Evolutionary conservation across 2,888 invertebrate genomes (phyloP), one percentile per base, ranked within the genome.

Genomic region (Drosophila affinis): DNA sequence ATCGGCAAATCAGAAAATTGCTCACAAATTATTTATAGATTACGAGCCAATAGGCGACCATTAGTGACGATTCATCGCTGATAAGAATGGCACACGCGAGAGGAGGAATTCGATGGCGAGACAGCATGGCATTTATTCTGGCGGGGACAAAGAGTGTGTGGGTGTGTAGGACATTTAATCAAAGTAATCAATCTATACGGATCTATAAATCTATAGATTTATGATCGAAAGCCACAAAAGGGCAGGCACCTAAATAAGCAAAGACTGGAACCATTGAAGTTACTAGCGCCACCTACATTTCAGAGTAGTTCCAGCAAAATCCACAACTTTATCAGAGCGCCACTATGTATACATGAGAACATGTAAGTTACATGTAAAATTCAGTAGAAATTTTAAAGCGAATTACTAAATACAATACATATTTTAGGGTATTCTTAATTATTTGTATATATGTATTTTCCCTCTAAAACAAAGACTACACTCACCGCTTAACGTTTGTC

Each of bases 401-500:
- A 12, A 4, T 12, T 5, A 1, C 5, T 5, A 21, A 3, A 21
- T 21, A 21, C 21, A 21, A 21, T 21, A 12, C 34, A 12, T 12
- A 12, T 5, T 12, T 5, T 1, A 14, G 5, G 14, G 14, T 1
- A 7, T 14, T 39, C 34, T 6, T 6, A 39, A 39, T 5, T 39
- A 39, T 6, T 14, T 6, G 2, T 39, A 39, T 39, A 32, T 2
- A 39, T 39, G 10, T 5, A 6, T 39, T 39, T 2, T 14, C 6
- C 5, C 39, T 39, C 6, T 14, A 14, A 39, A 14, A 14, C 7
- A 39, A 39, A 39, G 14, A 2, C 6, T 56, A 64, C 70, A 93
- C 94, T 94, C 91, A 95, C 95, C 93, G 95, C 95, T 93, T 95
- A 94, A 74, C 95, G 92, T 89, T 95, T 95, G 81, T 95, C 95